Evolutionary conservation across 2,113 vertebrate species (phyloP).

Genomic region (Diadophis punctatus): DNA sequence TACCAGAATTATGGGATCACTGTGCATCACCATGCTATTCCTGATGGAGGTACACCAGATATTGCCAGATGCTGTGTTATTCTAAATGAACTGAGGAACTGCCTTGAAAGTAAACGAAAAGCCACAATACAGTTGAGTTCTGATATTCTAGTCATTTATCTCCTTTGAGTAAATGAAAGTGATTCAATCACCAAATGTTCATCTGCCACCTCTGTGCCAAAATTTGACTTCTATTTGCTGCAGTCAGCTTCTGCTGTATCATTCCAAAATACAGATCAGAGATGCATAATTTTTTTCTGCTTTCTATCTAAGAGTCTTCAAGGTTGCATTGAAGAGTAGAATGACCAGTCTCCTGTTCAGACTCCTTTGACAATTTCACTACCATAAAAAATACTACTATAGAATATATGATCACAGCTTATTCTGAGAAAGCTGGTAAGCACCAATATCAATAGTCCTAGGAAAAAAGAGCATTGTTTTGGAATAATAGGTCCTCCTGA

Average conservation of each 20-base stretch:
- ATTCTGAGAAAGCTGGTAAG: background rate
- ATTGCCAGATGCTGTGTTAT: slow-evolving; percentile 77
- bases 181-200: background rate
- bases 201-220: background rate
- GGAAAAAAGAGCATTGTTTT: background rate
- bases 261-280: background rate
- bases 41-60: slow-evolving; percentile 77
- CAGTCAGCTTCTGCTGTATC: background rate
- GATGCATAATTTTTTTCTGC: background rate
- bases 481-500: background rate
- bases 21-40: slow-evolving; percentile 81
- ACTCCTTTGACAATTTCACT: background rate
- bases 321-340: background rate
- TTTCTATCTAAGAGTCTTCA: background rate
- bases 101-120: slow-evolving; percentile 75
- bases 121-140: slow-evolving; percentile 87
- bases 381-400: background rate
- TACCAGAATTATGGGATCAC: slow-evolving; percentile 73
- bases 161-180: accelerated
- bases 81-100: slow-evolving; percentile 75
- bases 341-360: background rate
- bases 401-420: background rate
- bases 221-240: background rate
- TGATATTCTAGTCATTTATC: background rate
- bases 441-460: background rate